Evolutionary conservation across 92 coral and sea anemone species (phyloP), one percentile per base, ranked within the genome.

Genomic region (Phenganax marumi): DNA sequence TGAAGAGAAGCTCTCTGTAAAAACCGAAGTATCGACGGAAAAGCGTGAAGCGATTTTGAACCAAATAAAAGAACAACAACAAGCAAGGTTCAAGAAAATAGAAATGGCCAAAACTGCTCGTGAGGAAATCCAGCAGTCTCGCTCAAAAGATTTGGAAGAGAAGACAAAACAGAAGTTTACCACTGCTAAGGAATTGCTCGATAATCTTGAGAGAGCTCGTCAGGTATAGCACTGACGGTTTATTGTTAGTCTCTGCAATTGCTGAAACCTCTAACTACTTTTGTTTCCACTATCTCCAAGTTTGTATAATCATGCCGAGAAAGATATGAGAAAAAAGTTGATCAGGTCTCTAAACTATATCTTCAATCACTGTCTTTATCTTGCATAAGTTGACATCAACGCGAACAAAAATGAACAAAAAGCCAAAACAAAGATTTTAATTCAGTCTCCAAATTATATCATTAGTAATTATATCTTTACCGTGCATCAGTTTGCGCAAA

Each of bases 101-200:
- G 83, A 78, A 12, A 43, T 78, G 2, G 83, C 83, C 58, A 78
- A 78, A 19, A 62, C 46, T 24, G 8, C 18, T 18, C 83, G 83
- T 17, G 83, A 78, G 19, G 83, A 60, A 12, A 78, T 87, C 73
- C 83, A 84, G 49, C 92, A 71, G 70, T 80, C 70, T 22, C 93
- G 91, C 65, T 89, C 92, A 46, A 92, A 96, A 81, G 90, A 80
- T 43, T 74, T 78, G 33, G 99, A 96, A 75, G 97, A 91, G 74
- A 96, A 88, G 85, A 84, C 87, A 50, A 91, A 92, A 52, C 91
- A 84, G 76, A 92, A 92, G 81, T 80, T 89, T 71, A 61, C 84
- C 8, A 70, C 84, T 21, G 88, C 87, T 73, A 87, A 88, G 53
- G 93, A 84, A 74, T 83, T 84, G n/a, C 82, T 87, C 46, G 91